A percentile compares a stretch with the other conserved stretches of the same genome.
phyloP scores from a whole-genome alignment of 2,113 vertebrate genomes.

The Ameiurus melas region DNA sequence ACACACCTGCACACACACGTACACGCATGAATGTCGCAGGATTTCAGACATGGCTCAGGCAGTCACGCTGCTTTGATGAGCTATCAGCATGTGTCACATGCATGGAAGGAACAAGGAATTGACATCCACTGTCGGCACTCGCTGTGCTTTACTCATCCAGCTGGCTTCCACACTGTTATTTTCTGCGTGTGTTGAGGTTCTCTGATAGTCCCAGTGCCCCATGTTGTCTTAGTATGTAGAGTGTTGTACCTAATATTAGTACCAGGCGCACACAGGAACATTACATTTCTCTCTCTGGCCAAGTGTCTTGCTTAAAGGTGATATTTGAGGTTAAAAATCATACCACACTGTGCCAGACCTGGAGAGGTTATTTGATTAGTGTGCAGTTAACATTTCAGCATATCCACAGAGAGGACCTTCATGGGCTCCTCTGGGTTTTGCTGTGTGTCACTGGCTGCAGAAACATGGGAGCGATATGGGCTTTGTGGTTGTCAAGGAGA shows the following conservation, averaged over 20 bases:
- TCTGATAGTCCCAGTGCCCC: neutral
- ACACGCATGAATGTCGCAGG: neutral
- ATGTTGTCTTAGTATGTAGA: neutral
- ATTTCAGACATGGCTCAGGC: slow-evolving; percentile 38
- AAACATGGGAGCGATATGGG: slow-evolving; percentile 70
- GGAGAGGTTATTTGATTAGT: slow-evolving; percentile 42
- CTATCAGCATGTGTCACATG: slow-evolving; percentile 33
- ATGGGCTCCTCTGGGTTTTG: slow-evolving; percentile 52
- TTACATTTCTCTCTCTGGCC: neutral
- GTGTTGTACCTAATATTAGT: neutral
- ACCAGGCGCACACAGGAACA: neutral
- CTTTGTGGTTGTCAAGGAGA: slow-evolving; percentile 71
- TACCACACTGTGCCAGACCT: slow-evolving; percentile 51
- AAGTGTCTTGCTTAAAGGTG: slow-evolving; percentile 29
- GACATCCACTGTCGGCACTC: neutral
- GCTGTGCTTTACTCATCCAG: neutral
- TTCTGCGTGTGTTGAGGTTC: neutral
- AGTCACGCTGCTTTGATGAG: slow-evolving; percentile 33
- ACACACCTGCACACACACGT: neutral
- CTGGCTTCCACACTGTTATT: neutral
- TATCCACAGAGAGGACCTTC: slow-evolving; percentile 62
- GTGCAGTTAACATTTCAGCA: slow-evolving; percentile 71
- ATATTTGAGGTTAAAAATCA: slow-evolving; percentile 25
- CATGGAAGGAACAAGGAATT: slow-evolving; percentile 6
- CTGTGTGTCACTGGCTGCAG: slow-evolving; percentile 67